phyloP scores from a whole-genome alignment of 1,140 invertebrate genomes.

The Cherax destructor region DNA sequence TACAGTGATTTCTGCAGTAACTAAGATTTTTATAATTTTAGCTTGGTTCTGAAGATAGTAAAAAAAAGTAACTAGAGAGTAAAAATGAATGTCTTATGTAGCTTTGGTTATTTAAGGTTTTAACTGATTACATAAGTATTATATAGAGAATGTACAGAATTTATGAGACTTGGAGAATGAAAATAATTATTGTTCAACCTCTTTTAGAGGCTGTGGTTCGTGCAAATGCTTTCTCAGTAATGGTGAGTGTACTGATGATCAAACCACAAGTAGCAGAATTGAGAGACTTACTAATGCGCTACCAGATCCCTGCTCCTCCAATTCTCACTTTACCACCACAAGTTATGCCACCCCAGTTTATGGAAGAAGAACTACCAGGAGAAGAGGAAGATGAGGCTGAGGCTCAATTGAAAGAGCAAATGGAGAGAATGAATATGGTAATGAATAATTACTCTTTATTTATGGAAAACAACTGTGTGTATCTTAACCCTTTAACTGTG shows the following conservation, averaged over 20 bases:
- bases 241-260: slow-evolving; percentile 69
- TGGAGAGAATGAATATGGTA: slow-evolving; percentile 46
- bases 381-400: slow-evolving; percentile 62
- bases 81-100: too few relatives aligned
- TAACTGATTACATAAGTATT: too few relatives aligned
- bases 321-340: slow-evolving; percentile 4
- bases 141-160: too few relatives aligned
- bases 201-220: slow-evolving; percentile 68
- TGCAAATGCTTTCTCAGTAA: slow-evolving; percentile 70
- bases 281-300: slow-evolving; percentile 51
- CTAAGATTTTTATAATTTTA: too few relatives aligned
- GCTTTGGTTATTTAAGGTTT: too few relatives aligned
- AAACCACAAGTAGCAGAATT: slow-evolving; percentile 67
- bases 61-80: too few relatives aligned
- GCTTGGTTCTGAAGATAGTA: too few relatives aligned
- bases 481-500: too few relatives aligned
- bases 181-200: not conserved
- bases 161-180: too few relatives aligned
- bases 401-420: slow-evolving; percentile 19
- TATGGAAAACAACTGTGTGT: too few relatives aligned
- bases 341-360: slow-evolving; percentile 6
- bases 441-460: not conserved
- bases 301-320: slow-evolving; percentile 42
- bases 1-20: too few relatives aligned
- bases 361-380: slow-evolving; percentile 53